These are phyloP conservation scores for Porites evermanni DNA, from an alignment of 92 coral and sea anemone genomes.

Conservation along the genomic window DNA sequence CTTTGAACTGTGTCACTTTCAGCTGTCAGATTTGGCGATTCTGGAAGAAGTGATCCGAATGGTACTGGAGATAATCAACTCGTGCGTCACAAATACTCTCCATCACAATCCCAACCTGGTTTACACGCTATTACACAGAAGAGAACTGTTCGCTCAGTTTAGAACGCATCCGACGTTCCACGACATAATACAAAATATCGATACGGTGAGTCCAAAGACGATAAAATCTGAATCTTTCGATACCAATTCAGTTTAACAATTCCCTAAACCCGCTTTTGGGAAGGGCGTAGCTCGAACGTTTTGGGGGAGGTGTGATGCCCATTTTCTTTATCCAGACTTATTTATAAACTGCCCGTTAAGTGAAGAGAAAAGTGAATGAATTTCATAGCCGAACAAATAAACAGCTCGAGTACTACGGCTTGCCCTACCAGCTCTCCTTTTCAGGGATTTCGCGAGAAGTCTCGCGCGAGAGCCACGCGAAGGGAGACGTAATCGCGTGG, in stretches of 20 bases:
- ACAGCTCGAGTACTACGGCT: too few relatives aligned
- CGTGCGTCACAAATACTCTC: constrained; percentile 98
- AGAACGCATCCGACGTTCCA: constrained; percentile 96
- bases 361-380: too few relatives aligned
- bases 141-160: constrained; percentile 98
- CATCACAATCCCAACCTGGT: constrained; percentile 99
- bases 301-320: too few relatives aligned
- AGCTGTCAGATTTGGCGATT: constrained; percentile 95
- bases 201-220: constrained; percentile 76
- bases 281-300: too few relatives aligned
- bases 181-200: constrained; percentile 97
- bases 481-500: too few relatives aligned
- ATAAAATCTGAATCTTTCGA: neutral
- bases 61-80: constrained; percentile 97
- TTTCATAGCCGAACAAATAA: too few relatives aligned
- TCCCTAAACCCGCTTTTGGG: too few relatives aligned
- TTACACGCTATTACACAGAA: constrained; percentile 90
- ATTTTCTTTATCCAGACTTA: too few relatives aligned
- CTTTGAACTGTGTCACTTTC: neutral
- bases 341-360: too few relatives aligned
- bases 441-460: too few relatives aligned
- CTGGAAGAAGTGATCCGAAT: constrained; percentile 96
- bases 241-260: neutral
- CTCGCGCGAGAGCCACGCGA: too few relatives aligned
- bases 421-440: too few relatives aligned